Evolutionary conservation across 2,113 vertebrate genomes (phyloP), one percentile per base, ranked within the genome.

Genomic region (Thymallus thymallus): DNA sequence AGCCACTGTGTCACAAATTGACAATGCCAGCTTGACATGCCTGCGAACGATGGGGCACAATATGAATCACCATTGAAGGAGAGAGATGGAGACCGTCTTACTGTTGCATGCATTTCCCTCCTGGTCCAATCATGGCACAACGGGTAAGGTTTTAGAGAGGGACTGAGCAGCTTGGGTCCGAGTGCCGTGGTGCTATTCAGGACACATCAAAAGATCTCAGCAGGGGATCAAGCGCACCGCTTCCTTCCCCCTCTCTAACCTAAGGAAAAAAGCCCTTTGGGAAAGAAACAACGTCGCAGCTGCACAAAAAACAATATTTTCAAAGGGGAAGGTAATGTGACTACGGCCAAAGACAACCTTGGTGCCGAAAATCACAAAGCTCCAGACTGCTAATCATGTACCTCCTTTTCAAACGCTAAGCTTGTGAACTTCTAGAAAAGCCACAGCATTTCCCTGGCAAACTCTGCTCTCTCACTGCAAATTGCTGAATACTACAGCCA

Each of bases 191-290:
- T 41, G 68, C 72, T 62, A 75, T 80, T 72, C 72, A 46, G 51
- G 55, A 62, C 58, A 66, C 76, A 83, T 32, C 29, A 46, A 74
- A 69, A 68, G 32, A 64, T 3, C 65, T 45, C 71, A 29, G 63
- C 32, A 41, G 63, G 77, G 45, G 61, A 18, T 23, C 2, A 20
- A 0, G 24, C 41, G 3, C 6, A 45, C 61, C 16, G 10, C 20
- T 29, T 20, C 29, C 30, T 32, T 26, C 56, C 26, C 26, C 29
- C n/a, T 26, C 61, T 20, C 13, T 48, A 18, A n/a, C 56, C 46
- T 55, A 29, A 46, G 20, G 45, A 13, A 3, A 48, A 3, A 6
- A 56, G 23, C 6, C 16, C 63, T 22, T 5, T 56, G 63, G 0
- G 12, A 56, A 65, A 66, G 63, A 29, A 23, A 48, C 16, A 23